Conservation (phyloP, 2,113 vertebrate genomes). For the Labrus mixtus region DNA sequence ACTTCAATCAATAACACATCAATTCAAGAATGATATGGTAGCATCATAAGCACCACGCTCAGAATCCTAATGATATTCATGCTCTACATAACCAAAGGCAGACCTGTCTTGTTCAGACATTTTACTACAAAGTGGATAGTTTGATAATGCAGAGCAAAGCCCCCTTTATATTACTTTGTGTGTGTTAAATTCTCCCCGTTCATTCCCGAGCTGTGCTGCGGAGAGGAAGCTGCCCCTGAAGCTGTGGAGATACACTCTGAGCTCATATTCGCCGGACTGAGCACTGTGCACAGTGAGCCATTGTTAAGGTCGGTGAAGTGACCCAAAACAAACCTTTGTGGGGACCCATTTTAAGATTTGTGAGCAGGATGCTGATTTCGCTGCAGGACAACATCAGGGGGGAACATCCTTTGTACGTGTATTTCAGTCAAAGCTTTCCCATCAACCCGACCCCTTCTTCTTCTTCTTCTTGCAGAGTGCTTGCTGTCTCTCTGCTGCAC, state of each 20-base stretch:
- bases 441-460: slow-evolving; percentile 11
- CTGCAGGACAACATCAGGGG: slow-evolving; percentile 12
- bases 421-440: slow-evolving; percentile 5
- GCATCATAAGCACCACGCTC: not conserved
- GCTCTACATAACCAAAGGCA: not conserved
- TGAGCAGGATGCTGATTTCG: slow-evolving; percentile 24
- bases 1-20: slow-evolving; percentile 19
- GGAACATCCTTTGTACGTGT: slow-evolving; percentile 27
- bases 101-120: not conserved
- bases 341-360: slow-evolving; percentile 33
- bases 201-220: slow-evolving; percentile 5
- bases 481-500: slow-evolving; percentile 1
- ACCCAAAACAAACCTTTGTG: slow-evolving; percentile 52
- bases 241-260: slow-evolving; percentile 23
- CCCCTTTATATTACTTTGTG: not conserved
- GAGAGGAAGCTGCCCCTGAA: slow-evolving; percentile 55
- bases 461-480: slow-evolving; percentile 10
- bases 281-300: slow-evolving; percentile 50
- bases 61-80: slow-evolving; percentile 1
- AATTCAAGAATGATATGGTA: slow-evolving; percentile 5
- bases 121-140: not conserved
- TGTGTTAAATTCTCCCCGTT: not conserved
- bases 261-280: slow-evolving; percentile 34
- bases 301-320: slow-evolving; percentile 51
- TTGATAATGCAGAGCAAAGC: not conserved